Evolutionary conservation across 2,797 vertebrate species (phyloP).

Genomic region (Typhlichthys subterraneus): DNA sequence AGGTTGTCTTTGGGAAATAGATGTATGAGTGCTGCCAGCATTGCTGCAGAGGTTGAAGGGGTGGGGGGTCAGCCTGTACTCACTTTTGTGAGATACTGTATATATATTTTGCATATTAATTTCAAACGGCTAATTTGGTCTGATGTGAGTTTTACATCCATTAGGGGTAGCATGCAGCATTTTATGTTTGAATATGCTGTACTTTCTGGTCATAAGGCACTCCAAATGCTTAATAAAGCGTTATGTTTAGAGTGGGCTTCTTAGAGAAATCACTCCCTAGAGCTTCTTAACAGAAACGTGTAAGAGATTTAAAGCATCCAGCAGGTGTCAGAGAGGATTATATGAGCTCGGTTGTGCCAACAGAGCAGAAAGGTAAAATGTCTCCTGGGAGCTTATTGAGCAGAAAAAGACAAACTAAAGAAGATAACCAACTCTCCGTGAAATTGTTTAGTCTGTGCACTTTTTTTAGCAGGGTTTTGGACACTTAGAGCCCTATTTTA

Average conservation of each 20-base stretch:
- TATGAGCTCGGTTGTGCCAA: slow-evolving; percentile 27
- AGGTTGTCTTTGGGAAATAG: no score
- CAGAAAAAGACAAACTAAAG: background rate
- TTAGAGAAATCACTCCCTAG: slow-evolving; percentile 51
- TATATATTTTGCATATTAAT: slow-evolving; percentile 2
- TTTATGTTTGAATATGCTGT: slow-evolving; percentile 15
- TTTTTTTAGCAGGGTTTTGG: slow-evolving; percentile 1
- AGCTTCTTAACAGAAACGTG: slow-evolving; percentile 53
- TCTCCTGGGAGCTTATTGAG: slow-evolving; percentile 19
- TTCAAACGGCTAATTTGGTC: slow-evolving; percentile 16
- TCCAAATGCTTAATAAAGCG: slow-evolving; percentile 2
- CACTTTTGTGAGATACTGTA: no score
- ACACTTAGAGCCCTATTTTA: background rate
- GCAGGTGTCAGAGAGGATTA: slow-evolving; percentile 51
- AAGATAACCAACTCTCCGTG: background rate
- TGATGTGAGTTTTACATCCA: slow-evolving; percentile 18
- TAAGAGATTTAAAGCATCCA: slow-evolving; percentile 27
- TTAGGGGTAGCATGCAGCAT: slow-evolving; percentile 26
- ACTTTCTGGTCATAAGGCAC: no score
- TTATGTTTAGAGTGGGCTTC: slow-evolving; percentile 18
- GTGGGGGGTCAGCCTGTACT: no score
- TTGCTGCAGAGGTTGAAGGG: no score
- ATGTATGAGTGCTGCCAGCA: no score
- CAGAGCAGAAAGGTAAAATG: slow-evolving; percentile 39
- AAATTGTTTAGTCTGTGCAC: slow-evolving; percentile 1